These are phyloP conservation scores for Syngnathus scovelli DNA, from an alignment of 2,113 vertebrate species.

Conservation along the genomic window DNA sequence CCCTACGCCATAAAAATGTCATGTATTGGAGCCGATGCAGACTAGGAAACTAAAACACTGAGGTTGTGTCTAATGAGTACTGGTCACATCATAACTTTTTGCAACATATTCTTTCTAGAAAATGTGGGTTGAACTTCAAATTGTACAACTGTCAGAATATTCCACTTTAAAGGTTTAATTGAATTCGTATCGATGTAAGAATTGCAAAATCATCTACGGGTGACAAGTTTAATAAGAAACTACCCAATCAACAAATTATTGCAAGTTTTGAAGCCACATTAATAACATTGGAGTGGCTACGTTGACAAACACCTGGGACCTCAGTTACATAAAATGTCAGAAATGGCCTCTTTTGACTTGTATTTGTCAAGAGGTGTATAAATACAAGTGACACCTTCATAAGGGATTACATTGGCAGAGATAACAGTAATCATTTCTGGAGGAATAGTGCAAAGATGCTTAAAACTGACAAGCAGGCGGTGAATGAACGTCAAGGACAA, in stretches of 20 bases:
- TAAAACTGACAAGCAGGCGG: constrained; percentile 19
- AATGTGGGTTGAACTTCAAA: background rate
- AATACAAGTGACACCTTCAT: constrained; percentile 17
- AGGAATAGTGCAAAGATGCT: constrained; percentile 12
- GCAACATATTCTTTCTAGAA: background rate
- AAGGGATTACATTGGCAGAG: constrained; percentile 24
- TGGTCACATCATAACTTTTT: background rate
- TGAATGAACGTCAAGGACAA: constrained; percentile 13
- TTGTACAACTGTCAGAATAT: background rate
- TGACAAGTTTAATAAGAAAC: background rate
- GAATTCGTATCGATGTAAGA: background rate
- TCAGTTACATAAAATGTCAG: constrained; percentile 12
- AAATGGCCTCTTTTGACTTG: constrained; percentile 19
- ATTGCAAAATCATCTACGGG: background rate
- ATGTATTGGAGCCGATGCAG: too few species aligned
- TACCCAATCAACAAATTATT: background rate
- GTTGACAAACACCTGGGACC: constrained; percentile 13
- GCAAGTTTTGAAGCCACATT: background rate
- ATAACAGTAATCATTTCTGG: constrained; percentile 31
- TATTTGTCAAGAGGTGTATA: constrained; percentile 5
- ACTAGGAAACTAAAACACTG: background rate
- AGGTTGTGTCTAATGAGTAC: background rate
- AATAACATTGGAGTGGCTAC: background rate
- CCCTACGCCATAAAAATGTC: too few species aligned
- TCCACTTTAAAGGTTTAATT: background rate